phyloP scores from a whole-genome alignment of 2,113 vertebrate genomes.

The Lanius ludovicianus region DNA sequence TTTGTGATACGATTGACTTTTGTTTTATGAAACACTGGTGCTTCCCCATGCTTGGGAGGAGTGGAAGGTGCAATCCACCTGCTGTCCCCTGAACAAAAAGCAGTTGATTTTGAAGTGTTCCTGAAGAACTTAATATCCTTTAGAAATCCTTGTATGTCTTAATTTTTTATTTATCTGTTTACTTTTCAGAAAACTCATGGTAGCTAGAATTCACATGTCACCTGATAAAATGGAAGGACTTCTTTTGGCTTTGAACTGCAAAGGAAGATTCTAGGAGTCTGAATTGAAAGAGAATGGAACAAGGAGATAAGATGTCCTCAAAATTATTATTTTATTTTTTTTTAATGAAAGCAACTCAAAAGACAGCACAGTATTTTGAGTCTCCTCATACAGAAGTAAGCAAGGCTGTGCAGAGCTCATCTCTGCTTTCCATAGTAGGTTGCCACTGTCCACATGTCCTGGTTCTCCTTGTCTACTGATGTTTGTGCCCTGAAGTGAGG shows the following conservation, averaged over 20 bases:
- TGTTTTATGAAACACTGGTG: background rate
- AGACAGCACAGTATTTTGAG: background rate
- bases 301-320: background rate
- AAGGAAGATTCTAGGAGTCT: background rate
- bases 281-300: background rate
- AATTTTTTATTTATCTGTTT: background rate
- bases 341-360: background rate
- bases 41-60: background rate
- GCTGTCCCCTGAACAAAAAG: background rate
- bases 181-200: background rate
- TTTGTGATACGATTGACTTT: background rate
- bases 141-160: background rate
- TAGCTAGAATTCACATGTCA: background rate
- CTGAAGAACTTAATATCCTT: background rate
- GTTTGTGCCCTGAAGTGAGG: background rate
- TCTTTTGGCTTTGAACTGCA: background rate
- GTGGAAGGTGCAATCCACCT: background rate
- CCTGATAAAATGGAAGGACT: background rate
- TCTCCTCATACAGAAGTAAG: background rate
- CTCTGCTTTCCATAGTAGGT: accelerated
- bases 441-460: background rate
- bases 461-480: background rate
- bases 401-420: background rate
- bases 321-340: background rate
- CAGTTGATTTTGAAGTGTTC: background rate